These are phyloP conservation scores for Homarus americanus DNA, from an alignment of 1,140 invertebrate species.

Conservation along the genomic window DNA sequence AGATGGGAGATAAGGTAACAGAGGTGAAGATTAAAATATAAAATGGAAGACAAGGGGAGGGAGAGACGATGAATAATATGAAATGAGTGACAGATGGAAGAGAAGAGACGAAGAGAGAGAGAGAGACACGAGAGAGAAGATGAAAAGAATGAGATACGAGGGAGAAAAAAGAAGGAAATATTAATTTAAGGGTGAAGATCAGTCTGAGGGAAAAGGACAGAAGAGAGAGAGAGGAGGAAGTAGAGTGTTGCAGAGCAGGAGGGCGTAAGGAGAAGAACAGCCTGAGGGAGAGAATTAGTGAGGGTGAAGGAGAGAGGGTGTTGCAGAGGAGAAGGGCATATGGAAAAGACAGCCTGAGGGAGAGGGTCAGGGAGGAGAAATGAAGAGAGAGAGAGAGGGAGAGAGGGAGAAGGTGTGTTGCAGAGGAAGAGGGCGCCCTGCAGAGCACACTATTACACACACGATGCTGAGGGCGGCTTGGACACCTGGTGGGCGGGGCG, in stretches of 20 bases:
- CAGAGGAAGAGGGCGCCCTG: not conserved
- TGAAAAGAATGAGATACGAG: too few relatives aligned
- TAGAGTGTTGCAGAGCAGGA: too few relatives aligned
- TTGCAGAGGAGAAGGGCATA: not conserved
- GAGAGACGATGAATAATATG: too few relatives aligned
- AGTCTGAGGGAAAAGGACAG: not conserved
- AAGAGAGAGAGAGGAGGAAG: too few relatives aligned
- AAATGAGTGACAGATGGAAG: too few relatives aligned
- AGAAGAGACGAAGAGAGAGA: too few relatives aligned
- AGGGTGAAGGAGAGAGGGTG: not conserved
- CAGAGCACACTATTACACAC: not conserved
- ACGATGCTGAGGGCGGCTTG: not conserved
- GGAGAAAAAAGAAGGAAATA: not conserved
- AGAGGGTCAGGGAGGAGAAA: not conserved
- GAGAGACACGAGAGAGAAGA: too few relatives aligned
- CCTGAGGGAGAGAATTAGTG: too few relatives aligned
- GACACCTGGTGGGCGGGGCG: not conserved
- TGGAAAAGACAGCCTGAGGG: not conserved
- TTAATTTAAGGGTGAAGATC: not conserved
- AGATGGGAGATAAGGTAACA: too few relatives aligned
- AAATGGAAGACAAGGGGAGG: too few relatives aligned
- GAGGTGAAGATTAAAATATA: too few relatives aligned
- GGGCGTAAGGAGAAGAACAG: too few relatives aligned
- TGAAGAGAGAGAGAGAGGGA: not conserved
- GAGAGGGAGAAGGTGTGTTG: not conserved